Evolutionary conservation across 2,113 vertebrate species (phyloP).

Genomic region (Istiophorus platypterus): DNA sequence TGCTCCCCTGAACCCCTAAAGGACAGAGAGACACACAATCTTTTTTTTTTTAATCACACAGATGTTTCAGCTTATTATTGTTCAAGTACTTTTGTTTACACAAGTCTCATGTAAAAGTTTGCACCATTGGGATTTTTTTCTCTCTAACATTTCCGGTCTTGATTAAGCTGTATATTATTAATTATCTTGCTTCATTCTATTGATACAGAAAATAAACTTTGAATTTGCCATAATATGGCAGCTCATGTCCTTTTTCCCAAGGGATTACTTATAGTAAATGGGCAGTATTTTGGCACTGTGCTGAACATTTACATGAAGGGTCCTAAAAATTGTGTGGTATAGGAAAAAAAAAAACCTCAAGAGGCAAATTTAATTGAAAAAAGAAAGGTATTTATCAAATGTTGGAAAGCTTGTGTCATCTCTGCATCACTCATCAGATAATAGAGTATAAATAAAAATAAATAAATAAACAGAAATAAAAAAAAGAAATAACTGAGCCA

Average conservation of each 20-base stretch:
- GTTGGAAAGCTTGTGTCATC: neutral
- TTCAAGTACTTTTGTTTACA: constrained; percentile 13
- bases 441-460: neutral
- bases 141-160: neutral
- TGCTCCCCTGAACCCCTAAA: too few relatives aligned
- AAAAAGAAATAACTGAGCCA: neutral
- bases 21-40: constrained; percentile 36
- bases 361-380: neutral
- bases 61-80: constrained; percentile 13
- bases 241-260: neutral
- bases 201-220: neutral
- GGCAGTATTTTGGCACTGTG: neutral
- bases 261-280: neutral
- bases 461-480: too few relatives aligned
- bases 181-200: neutral
- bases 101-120: neutral
- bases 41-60: constrained; percentile 44
- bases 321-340: neutral
- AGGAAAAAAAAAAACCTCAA: neutral
- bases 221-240: neutral
- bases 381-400: neutral
- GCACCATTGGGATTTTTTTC: too few relatives aligned
- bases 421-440: neutral
- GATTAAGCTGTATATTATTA: neutral
- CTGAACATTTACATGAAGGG: neutral